These are phyloP conservation scores for Drosophila aldrichi DNA, from an alignment of 2,888 invertebrate genomes.

Conservation along the genomic window DNA sequence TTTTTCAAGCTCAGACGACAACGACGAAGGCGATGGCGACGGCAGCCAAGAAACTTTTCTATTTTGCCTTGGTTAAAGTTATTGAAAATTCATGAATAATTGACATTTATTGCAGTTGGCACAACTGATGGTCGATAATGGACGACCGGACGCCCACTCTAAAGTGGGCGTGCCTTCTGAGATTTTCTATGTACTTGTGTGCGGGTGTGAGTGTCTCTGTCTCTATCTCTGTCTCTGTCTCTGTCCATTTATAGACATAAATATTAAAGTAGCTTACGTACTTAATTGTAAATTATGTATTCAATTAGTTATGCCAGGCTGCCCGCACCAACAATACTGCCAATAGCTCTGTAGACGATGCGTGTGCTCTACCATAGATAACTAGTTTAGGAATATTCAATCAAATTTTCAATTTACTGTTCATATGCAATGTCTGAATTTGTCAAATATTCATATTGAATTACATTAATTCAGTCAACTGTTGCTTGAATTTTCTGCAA, in stretches of 20 bases:
- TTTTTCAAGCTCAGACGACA: conserved; percentile 66
- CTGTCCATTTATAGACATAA: conserved; percentile 67
- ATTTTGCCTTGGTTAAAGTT: conserved; percentile 69
- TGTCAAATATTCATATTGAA: background rate
- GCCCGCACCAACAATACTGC: conserved; percentile 24
- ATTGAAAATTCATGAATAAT: conserved; percentile 79
- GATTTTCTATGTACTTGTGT: conserved; percentile 14
- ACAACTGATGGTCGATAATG: conserved; percentile 76
- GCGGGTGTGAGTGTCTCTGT: conserved; percentile 20
- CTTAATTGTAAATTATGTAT: conserved; percentile 79
- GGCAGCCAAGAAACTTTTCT: conserved; percentile 63
- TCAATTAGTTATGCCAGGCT: conserved; percentile 71
- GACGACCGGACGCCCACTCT: conserved; percentile 40
- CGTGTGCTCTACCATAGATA: conserved; percentile 20
- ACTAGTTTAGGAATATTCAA: conserved; percentile 44
- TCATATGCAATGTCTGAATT: conserved; percentile 27
- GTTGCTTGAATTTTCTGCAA: too few species aligned
- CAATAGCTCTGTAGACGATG: conserved; percentile 2
- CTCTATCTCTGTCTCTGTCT: conserved; percentile 36
- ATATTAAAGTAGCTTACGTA: conserved; percentile 78
- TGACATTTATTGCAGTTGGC: conserved; percentile 80
- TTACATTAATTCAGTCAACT: background rate
- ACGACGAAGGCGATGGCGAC: conserved; percentile 33
- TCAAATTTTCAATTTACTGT: conserved; percentile 32
- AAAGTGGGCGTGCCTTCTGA: conserved; percentile 15